Conservation (phyloP, 2,113 vertebrate genomes). For the Pelodiscus sinensis region DNA sequence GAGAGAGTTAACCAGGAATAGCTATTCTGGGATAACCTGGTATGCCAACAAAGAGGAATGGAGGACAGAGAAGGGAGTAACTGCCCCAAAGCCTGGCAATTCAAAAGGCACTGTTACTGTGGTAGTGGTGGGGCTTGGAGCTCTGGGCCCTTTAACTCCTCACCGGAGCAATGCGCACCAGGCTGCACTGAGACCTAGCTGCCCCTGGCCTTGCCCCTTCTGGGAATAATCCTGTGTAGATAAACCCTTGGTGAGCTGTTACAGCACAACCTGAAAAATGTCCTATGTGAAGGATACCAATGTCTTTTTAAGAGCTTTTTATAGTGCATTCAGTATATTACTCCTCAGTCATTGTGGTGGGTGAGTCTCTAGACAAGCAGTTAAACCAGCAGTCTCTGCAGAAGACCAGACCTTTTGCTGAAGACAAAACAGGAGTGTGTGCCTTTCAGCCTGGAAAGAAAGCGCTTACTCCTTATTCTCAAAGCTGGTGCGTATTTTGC, state of each 20-base stretch:
- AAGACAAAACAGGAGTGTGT: background rate
- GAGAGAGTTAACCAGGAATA: too few relatives aligned
- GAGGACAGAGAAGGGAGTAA: too few relatives aligned
- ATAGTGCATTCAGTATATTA: background rate
- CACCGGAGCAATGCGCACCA: too few relatives aligned
- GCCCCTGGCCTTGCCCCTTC: too few relatives aligned
- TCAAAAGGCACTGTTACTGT: too few relatives aligned
- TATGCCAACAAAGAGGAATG: too few relatives aligned
- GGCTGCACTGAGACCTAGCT: too few relatives aligned
- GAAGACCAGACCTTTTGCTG: background rate
- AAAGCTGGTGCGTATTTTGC: background rate
- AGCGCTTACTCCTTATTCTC: background rate
- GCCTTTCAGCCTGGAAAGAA: background rate
- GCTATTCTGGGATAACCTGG: too few relatives aligned
- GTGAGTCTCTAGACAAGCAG: background rate
- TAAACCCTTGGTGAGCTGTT: background rate
- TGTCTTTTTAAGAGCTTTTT: background rate
- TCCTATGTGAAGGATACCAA: background rate
- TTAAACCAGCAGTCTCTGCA: background rate
- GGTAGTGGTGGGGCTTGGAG: too few relatives aligned
- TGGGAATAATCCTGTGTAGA: background rate
- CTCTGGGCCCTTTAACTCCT: too few relatives aligned
- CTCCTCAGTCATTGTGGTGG: background rate
- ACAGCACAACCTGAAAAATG: background rate
- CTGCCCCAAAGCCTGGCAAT: too few relatives aligned